These are phyloP conservation scores for Autographa gamma DNA, from an alignment of 2,888 invertebrate species.

Conservation along the genomic window DNA sequence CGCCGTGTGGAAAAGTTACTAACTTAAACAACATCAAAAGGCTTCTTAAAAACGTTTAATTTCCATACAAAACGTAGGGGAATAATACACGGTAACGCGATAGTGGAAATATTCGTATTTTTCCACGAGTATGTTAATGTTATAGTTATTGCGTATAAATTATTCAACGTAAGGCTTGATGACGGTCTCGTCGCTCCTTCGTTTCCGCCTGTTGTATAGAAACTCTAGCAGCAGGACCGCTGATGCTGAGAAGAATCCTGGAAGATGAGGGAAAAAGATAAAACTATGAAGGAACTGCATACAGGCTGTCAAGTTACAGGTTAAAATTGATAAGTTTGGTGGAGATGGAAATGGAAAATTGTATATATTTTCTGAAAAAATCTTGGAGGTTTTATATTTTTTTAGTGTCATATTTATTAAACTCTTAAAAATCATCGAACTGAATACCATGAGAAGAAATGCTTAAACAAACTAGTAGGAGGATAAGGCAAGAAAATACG, in stretches of 20 bases:
- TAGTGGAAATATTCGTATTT: conserved; percentile 30
- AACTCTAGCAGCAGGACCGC: conserved; percentile 78
- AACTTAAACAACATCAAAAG: background rate
- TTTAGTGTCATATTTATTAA: no score
- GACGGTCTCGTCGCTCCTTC: conserved; percentile 73
- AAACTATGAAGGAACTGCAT: background rate
- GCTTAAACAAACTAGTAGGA: no score
- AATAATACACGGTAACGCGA: background rate
- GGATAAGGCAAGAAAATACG: no score
- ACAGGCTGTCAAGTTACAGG: background rate
- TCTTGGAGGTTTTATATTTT: no score
- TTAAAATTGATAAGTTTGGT: no score
- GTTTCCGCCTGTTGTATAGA: conserved; percentile 74
- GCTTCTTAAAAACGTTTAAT: background rate
- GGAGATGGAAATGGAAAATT: no score
- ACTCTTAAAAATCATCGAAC: no score
- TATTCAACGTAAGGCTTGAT: conserved; percentile 85
- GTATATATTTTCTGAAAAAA: no score
- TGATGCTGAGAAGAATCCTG: conserved; percentile 80
- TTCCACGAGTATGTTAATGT: conserved; percentile 39
- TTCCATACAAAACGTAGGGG: background rate
- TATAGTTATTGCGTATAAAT: conserved; percentile 17
- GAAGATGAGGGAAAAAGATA: conserved; percentile 18
- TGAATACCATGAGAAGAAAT: no score
- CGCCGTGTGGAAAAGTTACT: background rate